Evolutionary conservation across 2,797 vertebrate genomes (phyloP), one percentile per base, ranked within the genome.

Genomic region (Semaprochilodus insignis): DNA sequence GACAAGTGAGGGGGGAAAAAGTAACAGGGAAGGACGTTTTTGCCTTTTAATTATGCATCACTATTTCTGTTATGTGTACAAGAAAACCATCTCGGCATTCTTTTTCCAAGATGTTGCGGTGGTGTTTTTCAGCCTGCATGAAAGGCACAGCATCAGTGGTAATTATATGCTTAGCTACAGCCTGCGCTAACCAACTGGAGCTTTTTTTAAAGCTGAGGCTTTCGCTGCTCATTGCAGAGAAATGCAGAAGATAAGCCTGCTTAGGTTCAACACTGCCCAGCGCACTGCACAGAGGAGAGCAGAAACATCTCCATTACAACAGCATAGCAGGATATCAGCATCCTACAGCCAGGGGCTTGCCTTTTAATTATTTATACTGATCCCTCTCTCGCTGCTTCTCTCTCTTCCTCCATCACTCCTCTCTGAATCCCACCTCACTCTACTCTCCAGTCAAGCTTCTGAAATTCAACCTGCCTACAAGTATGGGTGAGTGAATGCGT

Each of bases 31-130:
- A 31, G 15, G 27, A 69, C 67, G 48, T 77, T 81, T 82, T 65
- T 81, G 62, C 77, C 72, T 77, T 51, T 36, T 81, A 88, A 88
- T 83, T 81, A 81, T 14, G 23, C 25, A 19, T 65, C 69, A 69
- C 78, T 88, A 86, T 86, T 86, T 86, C 74, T 55, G 84, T 80
- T 81, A 51, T 60, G 62, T 55, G 70, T 31, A 57, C 77, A 83
- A 31, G 63, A 85, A 67, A 76, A 81, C 51, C 67, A 80, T 84
- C 73, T 14, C 19, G 78, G 55, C 27, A 67, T 67, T 27, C 54
- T 60, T 73, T 27, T 44, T 81, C 77, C 78, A 83, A 78, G 77
- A 73, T 75, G 73, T 25, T 69, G 85, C n/a, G 60, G 78, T 73
- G 21, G 52, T 72, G 75, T 83, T 75, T 83, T 84, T 71, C 7